These are phyloP conservation scores for Xyliphius kryptos DNA, from an alignment of 2,113 vertebrate genomes.

Conservation along the genomic window DNA sequence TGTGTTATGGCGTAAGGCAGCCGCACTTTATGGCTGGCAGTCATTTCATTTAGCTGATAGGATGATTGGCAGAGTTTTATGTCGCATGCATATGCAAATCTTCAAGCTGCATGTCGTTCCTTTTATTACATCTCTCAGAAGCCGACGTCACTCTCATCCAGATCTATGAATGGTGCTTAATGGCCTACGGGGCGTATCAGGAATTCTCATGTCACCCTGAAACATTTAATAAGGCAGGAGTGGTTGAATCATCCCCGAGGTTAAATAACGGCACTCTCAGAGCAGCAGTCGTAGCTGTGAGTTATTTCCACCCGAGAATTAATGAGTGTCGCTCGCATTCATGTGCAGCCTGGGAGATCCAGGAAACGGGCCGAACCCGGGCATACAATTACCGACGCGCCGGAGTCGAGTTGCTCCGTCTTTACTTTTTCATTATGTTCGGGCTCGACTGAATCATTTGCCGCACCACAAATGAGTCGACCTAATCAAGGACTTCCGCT, in stretches of 20 bases:
- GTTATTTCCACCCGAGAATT: slow-evolving; percentile 19
- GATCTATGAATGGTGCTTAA: background rate
- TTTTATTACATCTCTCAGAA: background rate
- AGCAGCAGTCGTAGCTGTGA: background rate
- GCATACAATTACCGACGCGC: slow-evolving; percentile 57
- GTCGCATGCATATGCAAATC: slow-evolving; percentile 23
- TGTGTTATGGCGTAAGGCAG: slow-evolving; percentile 9
- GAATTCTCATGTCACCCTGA: slow-evolving; percentile 29
- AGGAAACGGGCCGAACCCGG: slow-evolving; percentile 37
- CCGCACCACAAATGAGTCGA: slow-evolving; percentile 58
- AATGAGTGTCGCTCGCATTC: slow-evolving; percentile 26
- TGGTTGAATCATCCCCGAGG: slow-evolving; percentile 23
- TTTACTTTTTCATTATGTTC: slow-evolving; percentile 65
- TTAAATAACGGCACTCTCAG: slow-evolving; percentile 37
- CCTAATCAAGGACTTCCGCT: slow-evolving; percentile 66
- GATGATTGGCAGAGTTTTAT: slow-evolving; percentile 14
- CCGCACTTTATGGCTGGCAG: slow-evolving; percentile 7
- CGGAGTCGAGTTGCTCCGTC: slow-evolving; percentile 51
- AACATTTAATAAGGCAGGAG: slow-evolving; percentile 30
- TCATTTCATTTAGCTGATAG: slow-evolving; percentile 28
- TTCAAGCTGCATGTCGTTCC: no score
- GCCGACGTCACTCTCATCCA: background rate
- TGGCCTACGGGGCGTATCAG: slow-evolving; percentile 30
- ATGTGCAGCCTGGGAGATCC: slow-evolving; percentile 31
- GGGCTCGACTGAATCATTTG: no score